These are phyloP conservation scores for Phylloscopus trochiloides DNA, from an alignment of 2,113 vertebrate species.

Conservation along the genomic window DNA sequence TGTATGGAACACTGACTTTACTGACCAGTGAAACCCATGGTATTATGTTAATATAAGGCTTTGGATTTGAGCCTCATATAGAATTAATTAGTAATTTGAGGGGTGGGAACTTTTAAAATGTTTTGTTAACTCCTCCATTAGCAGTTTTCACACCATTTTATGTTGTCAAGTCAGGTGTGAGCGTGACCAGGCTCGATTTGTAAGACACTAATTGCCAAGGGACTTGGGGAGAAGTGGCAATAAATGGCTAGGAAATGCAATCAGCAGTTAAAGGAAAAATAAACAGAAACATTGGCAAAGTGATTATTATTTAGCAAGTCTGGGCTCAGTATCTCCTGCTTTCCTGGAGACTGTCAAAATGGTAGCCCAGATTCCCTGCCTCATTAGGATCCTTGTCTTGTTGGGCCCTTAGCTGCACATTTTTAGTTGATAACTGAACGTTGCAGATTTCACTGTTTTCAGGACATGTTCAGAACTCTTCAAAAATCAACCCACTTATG, in stretches of 20 bases:
- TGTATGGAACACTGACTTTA: background rate
- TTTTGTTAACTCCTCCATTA: background rate
- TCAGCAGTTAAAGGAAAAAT: conserved; percentile 16
- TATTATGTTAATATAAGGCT: background rate
- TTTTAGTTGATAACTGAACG: rapidly evolving
- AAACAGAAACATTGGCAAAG: conserved; percentile 5
- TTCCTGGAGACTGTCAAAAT: conserved; percentile 2
- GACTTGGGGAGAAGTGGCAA: background rate
- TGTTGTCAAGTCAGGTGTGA: background rate
- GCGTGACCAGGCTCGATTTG: background rate
- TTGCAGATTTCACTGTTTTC: background rate
- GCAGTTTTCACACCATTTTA: background rate
- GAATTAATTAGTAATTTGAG: background rate
- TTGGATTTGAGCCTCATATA: background rate
- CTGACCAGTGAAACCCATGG: background rate
- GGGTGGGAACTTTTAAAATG: background rate
- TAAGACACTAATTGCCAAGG: background rate
- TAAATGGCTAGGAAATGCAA: background rate
- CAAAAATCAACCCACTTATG: background rate
- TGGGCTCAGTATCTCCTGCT: background rate
- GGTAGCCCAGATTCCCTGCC: background rate
- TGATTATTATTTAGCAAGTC: background rate
- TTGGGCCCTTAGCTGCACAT: background rate
- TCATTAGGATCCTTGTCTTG: background rate
- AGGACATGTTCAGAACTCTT: background rate